Percentiles rank a stretch among this genome's conserved stretches.
Evolutionary conservation across 2,113 vertebrate species (phyloP).

Genomic region (Tragulus kanchil): DNA sequence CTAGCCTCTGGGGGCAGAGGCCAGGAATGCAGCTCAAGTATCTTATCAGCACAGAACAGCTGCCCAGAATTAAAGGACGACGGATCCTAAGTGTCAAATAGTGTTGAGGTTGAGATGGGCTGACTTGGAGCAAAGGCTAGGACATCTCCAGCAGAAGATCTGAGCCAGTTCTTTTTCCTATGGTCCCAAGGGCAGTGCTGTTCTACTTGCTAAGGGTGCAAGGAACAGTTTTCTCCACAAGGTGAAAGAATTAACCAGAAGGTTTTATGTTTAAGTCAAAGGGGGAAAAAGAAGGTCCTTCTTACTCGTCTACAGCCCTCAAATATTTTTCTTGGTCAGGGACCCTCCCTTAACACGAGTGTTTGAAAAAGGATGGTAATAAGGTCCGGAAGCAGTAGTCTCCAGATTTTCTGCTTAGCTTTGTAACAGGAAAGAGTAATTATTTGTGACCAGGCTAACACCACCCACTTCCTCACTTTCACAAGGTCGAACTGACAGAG

Average conservation of each 20-base stretch:
- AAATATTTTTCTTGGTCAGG: background rate
- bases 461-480: background rate
- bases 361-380: background rate
- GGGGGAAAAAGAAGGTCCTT: background rate
- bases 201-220: background rate
- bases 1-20: background rate
- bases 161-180: background rate
- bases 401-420: background rate
- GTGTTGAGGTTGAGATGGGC: background rate
- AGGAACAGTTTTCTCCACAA: background rate
- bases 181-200: background rate
- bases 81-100: background rate
- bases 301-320: background rate
- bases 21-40: background rate
- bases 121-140: background rate
- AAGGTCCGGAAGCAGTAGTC: background rate
- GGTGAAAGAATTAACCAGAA: constrained; percentile 49
- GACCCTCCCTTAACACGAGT: background rate
- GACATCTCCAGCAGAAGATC: background rate
- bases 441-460: background rate
- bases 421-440: background rate
- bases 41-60: background rate
- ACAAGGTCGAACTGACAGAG: background rate
- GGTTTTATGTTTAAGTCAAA: constrained; percentile 17
- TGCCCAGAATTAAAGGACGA: background rate